Base-by-base conservation (phyloP, 2,888 invertebrate genomes). In the Drosophila mulleri region DNA sequence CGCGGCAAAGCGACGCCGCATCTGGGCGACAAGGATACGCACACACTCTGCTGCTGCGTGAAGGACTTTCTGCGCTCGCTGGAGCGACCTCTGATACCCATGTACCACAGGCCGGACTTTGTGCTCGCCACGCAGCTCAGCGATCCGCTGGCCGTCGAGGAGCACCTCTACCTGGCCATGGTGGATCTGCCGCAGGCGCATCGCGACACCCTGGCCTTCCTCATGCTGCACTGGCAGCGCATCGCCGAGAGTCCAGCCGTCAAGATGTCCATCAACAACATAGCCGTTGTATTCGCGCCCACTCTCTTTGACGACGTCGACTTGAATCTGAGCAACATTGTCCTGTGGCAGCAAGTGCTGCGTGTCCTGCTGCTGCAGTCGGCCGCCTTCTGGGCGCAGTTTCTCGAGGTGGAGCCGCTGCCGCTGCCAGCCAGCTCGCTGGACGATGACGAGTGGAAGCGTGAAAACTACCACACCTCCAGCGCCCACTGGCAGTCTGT, bases 201-300 rank as follows among this genome's bases (percentile, higher is more conserved):
- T 62, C 74, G 84, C 18, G 89, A 84, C n/a, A 84, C 84, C 1
- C 26, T 84, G 57, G 88, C 84, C 8, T 84, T 77, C 47, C 82
- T 84, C 3, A 82, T 84, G 71, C 77, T 89, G 4, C 84, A 84
- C 58, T 84, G 88, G 89, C 88, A 84, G n/a, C 82, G 84, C 11
- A 72, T 84, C 42, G 84, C 84, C 0, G 70, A 82, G 8, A 82
- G 85, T 56, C 89, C 84, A 2, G 45, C 62, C 4, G 82, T 73
- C 1, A 79, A 82, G 57, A 84, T 84, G 84, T 72, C 84, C 8
- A 57, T 77, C 12, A 78, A 53, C 18, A 84, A 84, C 7, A 79
- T 84, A 4, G 88, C 84, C 7, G 77, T 84, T 5, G 68, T 89
- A 2, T 87, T 89, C 39, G 88, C 84, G 0, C 84, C 84, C 23